Conservation (phyloP, 2,888 invertebrate species). For the Cheilosia soror region DNA sequence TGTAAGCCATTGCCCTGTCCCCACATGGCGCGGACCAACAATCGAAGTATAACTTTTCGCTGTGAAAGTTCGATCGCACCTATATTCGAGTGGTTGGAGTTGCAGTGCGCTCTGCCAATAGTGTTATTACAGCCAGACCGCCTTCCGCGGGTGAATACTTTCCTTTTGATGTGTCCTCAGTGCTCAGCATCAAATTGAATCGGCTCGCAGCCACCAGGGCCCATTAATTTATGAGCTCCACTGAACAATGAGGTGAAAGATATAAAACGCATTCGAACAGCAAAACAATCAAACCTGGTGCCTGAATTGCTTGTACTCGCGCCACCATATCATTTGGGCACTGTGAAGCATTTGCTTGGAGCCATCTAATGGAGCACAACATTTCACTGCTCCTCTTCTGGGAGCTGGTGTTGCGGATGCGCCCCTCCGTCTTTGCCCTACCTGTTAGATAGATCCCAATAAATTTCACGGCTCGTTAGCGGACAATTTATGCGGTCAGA, state of each 20-base stretch:
- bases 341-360: slow-evolving; percentile 14
- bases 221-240: slow-evolving; percentile 68
- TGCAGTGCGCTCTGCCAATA: background rate
- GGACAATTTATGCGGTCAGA: slow-evolving; percentile 63
- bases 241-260: slow-evolving; percentile 71
- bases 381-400: slow-evolving; percentile 35
- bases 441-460: slow-evolving; percentile 53
- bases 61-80: slow-evolving; percentile 45
- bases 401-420: background rate
- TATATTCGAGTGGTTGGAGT: background rate
- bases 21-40: slow-evolving; percentile 31
- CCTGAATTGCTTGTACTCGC: slow-evolving; percentile 21
- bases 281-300: slow-evolving; percentile 61
- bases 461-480: slow-evolving; percentile 74
- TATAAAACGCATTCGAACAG: slow-evolving; percentile 62
- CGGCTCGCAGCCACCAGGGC: slow-evolving; percentile 24
- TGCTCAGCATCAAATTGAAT: slow-evolving; percentile 40
- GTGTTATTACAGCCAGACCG: background rate
- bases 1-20: background rate
- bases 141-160: slow-evolving; percentile 22
- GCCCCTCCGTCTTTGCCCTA: slow-evolving; percentile 25
- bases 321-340: slow-evolving; percentile 35
- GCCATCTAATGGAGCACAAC: slow-evolving; percentile 60
- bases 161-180: slow-evolving; percentile 61
- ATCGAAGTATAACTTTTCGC: slow-evolving; percentile 39